Conservation (phyloP, 1,140 invertebrate species). For the Dinoponera quadriceps region DNA sequence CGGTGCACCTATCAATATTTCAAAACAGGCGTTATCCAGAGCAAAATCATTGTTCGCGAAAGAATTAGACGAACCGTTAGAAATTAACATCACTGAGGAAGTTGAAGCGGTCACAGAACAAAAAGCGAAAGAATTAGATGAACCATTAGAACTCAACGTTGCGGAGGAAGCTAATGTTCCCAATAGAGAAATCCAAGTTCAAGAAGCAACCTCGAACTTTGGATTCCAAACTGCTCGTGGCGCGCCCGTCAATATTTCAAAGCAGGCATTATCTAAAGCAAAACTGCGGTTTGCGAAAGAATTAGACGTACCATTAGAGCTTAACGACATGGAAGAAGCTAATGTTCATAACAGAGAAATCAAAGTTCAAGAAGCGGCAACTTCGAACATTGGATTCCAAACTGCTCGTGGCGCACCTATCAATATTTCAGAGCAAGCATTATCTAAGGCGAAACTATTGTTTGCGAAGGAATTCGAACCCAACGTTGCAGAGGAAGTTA, state of each 20-base stretch:
- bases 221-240: slow-evolving; percentile 79
- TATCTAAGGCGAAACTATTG: slow-evolving; percentile 58
- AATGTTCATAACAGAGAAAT: not conserved
- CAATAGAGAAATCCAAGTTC: not conserved
- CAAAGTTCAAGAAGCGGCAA: not conserved
- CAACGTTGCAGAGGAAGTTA: not conserved
- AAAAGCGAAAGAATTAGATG: slow-evolving; percentile 23
- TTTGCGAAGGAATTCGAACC: slow-evolving; percentile 38
- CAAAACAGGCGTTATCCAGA: slow-evolving; percentile 58
- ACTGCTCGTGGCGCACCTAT: slow-evolving; percentile 77
- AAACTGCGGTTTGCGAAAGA: slow-evolving; percentile 47
- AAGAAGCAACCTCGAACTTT: not conserved
- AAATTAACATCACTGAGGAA: not conserved
- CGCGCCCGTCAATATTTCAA: slow-evolving; percentile 51
- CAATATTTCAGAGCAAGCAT: slow-evolving; percentile 43
- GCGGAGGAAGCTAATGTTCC: not conserved
- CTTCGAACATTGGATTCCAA: slow-evolving; percentile 67
- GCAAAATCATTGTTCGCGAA: slow-evolving; percentile 50
- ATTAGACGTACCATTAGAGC: not conserved
- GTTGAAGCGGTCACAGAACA: not conserved
- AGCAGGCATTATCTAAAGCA: slow-evolving; percentile 62
- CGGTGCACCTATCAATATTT: slow-evolving; percentile 67
- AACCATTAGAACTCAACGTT: too few relatives aligned
- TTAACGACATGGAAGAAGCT: not conserved
- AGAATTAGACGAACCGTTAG: not conserved